Evolutionary conservation across 2,113 vertebrate genomes (phyloP), one percentile per base, ranked within the genome.

Genomic region (Brachypodius melanocephalos): DNA sequence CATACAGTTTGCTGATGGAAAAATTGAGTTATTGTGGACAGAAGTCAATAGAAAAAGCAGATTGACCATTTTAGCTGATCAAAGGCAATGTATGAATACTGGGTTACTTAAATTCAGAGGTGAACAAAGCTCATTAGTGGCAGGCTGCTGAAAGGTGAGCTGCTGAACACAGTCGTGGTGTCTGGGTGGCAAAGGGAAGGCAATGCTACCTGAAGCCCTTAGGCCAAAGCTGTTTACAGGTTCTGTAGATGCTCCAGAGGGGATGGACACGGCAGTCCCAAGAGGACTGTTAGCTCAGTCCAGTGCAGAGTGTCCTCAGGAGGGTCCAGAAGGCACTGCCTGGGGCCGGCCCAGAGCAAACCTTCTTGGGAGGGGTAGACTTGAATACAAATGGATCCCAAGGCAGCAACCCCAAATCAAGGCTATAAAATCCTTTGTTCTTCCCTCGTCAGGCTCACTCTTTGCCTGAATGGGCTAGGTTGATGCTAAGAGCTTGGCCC

Each of bases 271-370:
- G 46, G 43, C 57, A 42, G 17, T 71, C 61, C 21, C 57, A 71
- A 31, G 84, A 66, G 38, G 22, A 17, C 29, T 89, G 17, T 62
- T 62, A 69, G 31, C 59, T 77, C 5, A 0, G 13, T 65, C 32
- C 18, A 1, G 10, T 43, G 29, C n/a, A 7, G 28, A 48, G 5
- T 3, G 2, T 5, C 34, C 48, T 71, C 43, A 43, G 43, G 34
- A 74, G n/a, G 32, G 18, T 0, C 0, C 52, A 90, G 66, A 65
- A 59, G 72, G 54, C 57, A 36, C 5, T 0, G 0, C 21, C 46
- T 19, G 31, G 14, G 40, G 49, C 28, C 63, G 29, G 17, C 2
- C 0, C 20, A 1, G 3, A 67, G 43, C 32, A 59, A 67, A 65
- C 29, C 7, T 71, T 91, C 61, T 45, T 72, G 61, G 17, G 43